Conservation (phyloP, 2,797 vertebrate species). For the Phrynocephalus vlangalii region DNA sequence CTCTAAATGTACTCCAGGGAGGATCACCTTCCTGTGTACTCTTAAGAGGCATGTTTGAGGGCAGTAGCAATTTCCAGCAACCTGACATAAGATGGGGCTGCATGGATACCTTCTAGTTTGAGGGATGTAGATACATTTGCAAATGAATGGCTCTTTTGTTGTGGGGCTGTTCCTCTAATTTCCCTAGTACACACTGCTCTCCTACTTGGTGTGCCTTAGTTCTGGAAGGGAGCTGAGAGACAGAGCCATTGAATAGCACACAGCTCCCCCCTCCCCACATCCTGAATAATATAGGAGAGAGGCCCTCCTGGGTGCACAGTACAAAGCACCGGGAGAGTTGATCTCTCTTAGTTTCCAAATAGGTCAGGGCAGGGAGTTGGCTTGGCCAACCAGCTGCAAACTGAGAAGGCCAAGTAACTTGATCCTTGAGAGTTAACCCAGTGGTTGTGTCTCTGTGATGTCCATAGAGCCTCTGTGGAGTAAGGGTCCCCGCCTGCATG, state of each 20-base stretch:
- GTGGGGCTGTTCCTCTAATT: not conserved
- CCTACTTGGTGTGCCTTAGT: not conserved
- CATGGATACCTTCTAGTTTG: constrained; percentile 19
- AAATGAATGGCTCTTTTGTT: not conserved
- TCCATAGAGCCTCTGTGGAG: not conserved
- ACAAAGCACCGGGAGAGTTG: not conserved
- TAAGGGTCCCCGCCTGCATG: no score
- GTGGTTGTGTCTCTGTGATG: not conserved
- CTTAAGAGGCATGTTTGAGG: not conserved
- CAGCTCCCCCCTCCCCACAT: not conserved
- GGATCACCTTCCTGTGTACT: not conserved
- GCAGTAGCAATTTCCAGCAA: not conserved
- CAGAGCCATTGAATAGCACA: not conserved
- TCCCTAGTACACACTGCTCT: not conserved
- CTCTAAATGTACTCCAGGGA: not conserved
- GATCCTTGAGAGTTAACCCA: not conserved
- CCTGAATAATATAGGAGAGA: not conserved
- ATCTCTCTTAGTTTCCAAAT: constrained; percentile 28
- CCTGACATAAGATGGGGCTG: not conserved
- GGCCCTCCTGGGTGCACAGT: not conserved
- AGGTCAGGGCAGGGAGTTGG: constrained; percentile 51
- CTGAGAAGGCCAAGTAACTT: constrained; percentile 51
- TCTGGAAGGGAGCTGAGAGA: constrained; percentile 14
- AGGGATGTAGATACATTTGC: not conserved
- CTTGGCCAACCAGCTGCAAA: constrained; percentile 53